phyloP scores from a whole-genome alignment of 2,797 vertebrate species.

The Myotis myotis region DNA sequence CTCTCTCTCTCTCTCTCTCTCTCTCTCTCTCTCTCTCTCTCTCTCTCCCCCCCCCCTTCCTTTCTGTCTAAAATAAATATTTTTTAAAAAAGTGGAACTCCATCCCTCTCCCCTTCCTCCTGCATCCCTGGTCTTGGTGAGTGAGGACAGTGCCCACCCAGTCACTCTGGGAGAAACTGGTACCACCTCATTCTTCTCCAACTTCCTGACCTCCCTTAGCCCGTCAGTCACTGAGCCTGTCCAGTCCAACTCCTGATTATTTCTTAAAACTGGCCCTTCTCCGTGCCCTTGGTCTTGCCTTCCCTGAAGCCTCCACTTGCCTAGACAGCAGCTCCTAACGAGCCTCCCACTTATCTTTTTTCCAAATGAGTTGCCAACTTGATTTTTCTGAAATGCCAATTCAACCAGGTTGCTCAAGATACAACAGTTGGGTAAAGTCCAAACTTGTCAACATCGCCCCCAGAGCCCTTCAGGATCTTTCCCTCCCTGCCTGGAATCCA shows the following conservation, averaged over 20 bases:
- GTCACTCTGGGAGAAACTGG: background rate
- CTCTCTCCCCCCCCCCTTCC: too few species aligned
- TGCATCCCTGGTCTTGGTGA: background rate
- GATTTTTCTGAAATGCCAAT: conserved; percentile 17
- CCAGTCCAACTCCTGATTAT: background rate
- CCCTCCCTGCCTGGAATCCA: background rate
- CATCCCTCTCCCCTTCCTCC: background rate
- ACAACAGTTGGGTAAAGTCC: background rate
- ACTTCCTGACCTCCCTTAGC: background rate
- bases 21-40: background rate
- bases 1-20: background rate
- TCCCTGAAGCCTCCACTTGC: background rate
- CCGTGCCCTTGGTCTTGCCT: background rate
- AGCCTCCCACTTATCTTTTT: background rate
- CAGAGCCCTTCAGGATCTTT: background rate
- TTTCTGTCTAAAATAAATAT: background rate
- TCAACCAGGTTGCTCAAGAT: background rate
- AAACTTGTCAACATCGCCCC: background rate
- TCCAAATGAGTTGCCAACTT: background rate
- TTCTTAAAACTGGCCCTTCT: background rate
- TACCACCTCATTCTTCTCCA: background rate
- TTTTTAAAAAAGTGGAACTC: background rate
- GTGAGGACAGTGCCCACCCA: background rate
- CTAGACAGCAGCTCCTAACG: background rate
- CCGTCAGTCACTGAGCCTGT: background rate